phyloP scores from a whole-genome alignment of 2,113 vertebrate genomes.

The Athene noctua region DNA sequence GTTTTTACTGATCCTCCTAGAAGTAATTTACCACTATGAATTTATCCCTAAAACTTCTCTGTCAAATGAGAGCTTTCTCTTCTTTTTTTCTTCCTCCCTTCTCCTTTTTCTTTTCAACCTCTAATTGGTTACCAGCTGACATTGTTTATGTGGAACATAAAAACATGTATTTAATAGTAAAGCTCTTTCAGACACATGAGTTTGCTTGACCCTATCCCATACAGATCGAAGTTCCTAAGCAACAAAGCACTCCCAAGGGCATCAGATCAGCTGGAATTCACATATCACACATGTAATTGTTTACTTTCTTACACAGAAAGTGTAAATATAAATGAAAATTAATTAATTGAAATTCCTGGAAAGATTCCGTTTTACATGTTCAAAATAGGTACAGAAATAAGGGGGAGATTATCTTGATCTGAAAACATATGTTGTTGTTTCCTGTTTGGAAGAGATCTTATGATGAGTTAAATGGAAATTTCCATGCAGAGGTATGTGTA shows the following conservation, averaged over 20 bases:
- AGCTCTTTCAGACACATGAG: not conserved
- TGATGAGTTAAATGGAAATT: not conserved
- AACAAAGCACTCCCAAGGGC: not conserved
- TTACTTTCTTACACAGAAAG: not conserved
- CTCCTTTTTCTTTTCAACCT: not conserved
- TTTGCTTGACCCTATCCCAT: not conserved
- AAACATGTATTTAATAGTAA: not conserved
- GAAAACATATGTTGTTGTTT: not conserved
- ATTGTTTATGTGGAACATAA: not conserved
- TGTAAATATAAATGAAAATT: not conserved
- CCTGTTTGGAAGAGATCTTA: not conserved
- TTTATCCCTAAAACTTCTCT: not conserved
- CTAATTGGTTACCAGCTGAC: not conserved
- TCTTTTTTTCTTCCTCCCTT: fast-evolving
- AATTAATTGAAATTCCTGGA: not conserved
- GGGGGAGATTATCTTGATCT: not conserved
- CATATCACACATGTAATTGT: not conserved
- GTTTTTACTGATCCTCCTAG: not conserved
- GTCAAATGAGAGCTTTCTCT: not conserved
- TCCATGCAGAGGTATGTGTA: not conserved
- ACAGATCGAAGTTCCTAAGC: not conserved
- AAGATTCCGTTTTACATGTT: not conserved
- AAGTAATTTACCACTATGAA: not conserved
- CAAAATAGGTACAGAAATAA: not conserved
- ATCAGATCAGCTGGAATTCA: not conserved